Evolutionary conservation across 2,113 vertebrate genomes (phyloP).

Genomic region (Colistium nudipinnis): DNA sequence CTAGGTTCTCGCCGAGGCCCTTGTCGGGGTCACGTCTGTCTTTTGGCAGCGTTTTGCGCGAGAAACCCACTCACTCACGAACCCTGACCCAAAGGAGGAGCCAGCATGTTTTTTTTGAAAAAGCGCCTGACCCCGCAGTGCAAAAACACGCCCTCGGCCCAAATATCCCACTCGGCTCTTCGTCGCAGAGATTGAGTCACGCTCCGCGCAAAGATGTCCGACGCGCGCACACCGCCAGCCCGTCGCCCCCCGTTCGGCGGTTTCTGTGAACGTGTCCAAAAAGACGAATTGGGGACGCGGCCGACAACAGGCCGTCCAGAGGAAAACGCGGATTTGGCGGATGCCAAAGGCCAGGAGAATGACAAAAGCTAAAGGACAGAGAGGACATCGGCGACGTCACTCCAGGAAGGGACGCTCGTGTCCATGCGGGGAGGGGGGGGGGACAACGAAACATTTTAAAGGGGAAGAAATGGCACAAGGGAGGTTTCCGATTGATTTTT

Average conservation of each 20-base stretch:
- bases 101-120: too few species aligned
- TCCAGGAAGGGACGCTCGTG: neutral
- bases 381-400: neutral
- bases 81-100: too few species aligned
- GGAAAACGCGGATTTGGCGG: neutral
- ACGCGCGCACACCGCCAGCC: neutral
- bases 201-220: neutral
- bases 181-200: constrained; percentile 10
- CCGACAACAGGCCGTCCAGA: neutral
- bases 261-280: neutral
- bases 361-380: constrained; percentile 6
- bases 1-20: constrained; percentile 40
- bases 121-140: neutral
- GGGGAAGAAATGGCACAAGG: too few species aligned
- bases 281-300: constrained; percentile 3
- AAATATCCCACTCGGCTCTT: constrained; percentile 17
- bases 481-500: neutral
- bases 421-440: neutral
- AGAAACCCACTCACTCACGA: constrained; percentile 61
- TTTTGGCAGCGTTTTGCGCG: constrained; percentile 60
- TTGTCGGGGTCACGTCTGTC: constrained; percentile 62
- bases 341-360: neutral
- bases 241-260: neutral
- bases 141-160: neutral
- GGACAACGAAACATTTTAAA: too few species aligned